phyloP scores from a whole-genome alignment of 2,113 vertebrate species.

The Pluvialis apricaria region DNA sequence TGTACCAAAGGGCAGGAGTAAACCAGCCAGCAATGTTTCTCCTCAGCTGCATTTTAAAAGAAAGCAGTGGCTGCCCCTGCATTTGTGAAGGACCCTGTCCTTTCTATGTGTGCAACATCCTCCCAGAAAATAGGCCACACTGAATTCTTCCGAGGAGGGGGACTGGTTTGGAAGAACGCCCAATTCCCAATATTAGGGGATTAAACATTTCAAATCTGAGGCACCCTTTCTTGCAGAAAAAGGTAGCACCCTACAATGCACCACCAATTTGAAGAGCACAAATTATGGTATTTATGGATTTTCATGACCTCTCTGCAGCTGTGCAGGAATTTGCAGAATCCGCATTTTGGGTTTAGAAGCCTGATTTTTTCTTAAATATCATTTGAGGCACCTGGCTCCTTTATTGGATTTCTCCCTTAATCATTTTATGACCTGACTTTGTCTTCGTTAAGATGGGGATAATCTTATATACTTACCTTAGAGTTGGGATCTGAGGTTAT shows the following conservation, averaged over 20 bases:
- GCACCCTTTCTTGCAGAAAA: not conserved
- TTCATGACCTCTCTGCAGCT: not conserved
- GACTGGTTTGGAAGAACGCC: not conserved
- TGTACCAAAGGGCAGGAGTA: not conserved
- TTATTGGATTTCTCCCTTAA: not conserved
- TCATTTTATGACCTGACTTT: not conserved
- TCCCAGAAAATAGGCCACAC: not conserved
- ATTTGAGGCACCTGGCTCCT: not conserved
- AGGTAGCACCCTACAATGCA: not conserved
- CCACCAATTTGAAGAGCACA: not conserved
- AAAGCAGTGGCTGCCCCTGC: not conserved
- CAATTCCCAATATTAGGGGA: not conserved
- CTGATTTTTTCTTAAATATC: not conserved
- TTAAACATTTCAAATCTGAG: not conserved
- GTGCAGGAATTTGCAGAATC: not conserved
- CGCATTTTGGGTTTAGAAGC: not conserved
- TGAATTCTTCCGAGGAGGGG: not conserved
- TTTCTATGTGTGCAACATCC: not conserved
- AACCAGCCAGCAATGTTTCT: fast-evolving
- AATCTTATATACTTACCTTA: not conserved
- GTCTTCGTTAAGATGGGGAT: not conserved
- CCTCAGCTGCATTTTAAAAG: not conserved
- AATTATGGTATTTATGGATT: not conserved
- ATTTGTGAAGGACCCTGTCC: not conserved
- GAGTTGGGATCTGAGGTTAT: not conserved